Conservation (phyloP, 2,113 vertebrate genomes). For the Dipodomys merriami region DNA sequence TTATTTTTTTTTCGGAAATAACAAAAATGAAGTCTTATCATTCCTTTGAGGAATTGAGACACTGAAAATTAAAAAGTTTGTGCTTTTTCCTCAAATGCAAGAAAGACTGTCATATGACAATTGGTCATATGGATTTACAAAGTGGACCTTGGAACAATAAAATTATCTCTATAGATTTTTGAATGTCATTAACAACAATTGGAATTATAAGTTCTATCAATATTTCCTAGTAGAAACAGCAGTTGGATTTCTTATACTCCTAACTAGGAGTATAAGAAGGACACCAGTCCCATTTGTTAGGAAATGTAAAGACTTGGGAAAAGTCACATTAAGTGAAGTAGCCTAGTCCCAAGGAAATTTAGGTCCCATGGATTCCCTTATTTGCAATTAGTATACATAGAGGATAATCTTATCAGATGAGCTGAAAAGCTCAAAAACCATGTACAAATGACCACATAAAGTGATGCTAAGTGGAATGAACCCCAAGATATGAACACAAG, state of each 20-base stretch:
- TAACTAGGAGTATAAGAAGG: not conserved
- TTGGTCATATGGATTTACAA: not conserved
- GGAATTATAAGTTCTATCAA: not conserved
- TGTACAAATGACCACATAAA: no score
- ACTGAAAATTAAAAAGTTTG: not conserved
- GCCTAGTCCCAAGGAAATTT: no score
- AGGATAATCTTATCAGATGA: no score
- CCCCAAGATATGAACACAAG: no score
- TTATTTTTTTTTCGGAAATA: not conserved
- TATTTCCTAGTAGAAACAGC: not conserved
- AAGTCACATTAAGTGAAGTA: no score
- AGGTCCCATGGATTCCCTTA: no score
- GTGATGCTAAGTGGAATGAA: no score
- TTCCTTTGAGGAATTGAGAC: not conserved
- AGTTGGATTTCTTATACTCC: not conserved
- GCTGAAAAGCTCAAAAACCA: no score
- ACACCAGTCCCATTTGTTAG: no score
- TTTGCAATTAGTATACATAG: no score
- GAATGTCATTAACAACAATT: not conserved
- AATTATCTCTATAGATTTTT: not conserved
- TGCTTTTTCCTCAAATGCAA: not conserved
- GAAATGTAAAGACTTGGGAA: no score
- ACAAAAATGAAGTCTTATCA: not conserved
- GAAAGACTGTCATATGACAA: not conserved
- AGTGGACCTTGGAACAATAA: fast-evolving